Evolutionary conservation across 2,888 invertebrate species (phyloP).

Genomic region (Serripes groenlandicus): DNA sequence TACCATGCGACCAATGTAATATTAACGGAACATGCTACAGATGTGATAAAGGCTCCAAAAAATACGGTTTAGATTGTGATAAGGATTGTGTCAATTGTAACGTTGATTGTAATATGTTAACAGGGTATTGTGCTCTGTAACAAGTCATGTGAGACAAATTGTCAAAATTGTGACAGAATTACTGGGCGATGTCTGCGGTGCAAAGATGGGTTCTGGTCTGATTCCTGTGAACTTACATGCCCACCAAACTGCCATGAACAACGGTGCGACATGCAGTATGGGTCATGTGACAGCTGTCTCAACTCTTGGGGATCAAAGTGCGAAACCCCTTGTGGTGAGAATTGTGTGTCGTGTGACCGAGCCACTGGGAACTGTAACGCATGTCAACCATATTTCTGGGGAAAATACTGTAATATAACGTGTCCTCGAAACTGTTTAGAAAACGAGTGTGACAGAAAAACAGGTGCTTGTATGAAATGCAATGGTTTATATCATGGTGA

Average conservation of each 20-base stretch:
- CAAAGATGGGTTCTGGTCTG: slow-evolving; percentile 3
- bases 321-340: background rate
- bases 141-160: background rate
- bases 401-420: background rate
- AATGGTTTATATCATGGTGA: background rate
- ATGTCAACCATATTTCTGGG: background rate
- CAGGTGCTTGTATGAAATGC: background rate
- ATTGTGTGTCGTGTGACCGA: slow-evolving; percentile 2
- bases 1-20: background rate
- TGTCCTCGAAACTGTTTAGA: background rate
- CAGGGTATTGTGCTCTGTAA: slow-evolving; percentile 5
- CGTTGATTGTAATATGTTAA: background rate
- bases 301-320: background rate
- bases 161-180: background rate
- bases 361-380: background rate
- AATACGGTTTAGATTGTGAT: background rate
- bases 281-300: background rate
- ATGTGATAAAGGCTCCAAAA: background rate
- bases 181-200: background rate
- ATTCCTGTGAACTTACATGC: background rate
- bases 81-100: slow-evolving; percentile 2
- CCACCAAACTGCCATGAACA: background rate
- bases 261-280: background rate
- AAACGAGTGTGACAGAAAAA: background rate
- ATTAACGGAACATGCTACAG: background rate